phyloP scores from a whole-genome alignment of 2,888 invertebrate species.

The Ferdinandea cuprea region DNA sequence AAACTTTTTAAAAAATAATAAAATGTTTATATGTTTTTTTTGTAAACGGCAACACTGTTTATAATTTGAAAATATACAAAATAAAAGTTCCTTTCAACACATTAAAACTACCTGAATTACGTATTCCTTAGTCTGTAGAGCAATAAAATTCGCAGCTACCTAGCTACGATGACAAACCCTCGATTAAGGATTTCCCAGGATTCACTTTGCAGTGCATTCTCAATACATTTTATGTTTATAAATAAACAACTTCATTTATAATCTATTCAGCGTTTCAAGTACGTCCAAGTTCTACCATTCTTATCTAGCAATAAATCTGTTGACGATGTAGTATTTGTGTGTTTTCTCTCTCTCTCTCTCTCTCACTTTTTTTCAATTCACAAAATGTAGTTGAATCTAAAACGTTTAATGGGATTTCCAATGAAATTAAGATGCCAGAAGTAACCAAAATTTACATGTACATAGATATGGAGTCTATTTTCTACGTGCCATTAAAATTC shows the following conservation, averaged over 20 bases:
- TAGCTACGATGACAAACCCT: background rate
- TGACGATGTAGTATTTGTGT: too few relatives aligned
- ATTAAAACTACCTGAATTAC: background rate
- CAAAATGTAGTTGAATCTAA: background rate
- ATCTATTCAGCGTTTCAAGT: background rate
- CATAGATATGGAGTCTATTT: background rate
- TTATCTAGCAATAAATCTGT: background rate
- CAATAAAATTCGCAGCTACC: background rate
- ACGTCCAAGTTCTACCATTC: background rate
- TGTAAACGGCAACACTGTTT: background rate
- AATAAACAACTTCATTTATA: background rate
- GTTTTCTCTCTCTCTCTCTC: too few relatives aligned
- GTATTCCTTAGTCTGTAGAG: background rate
- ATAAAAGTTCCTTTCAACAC: too few relatives aligned
- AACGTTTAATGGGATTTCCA: conserved; percentile 1
- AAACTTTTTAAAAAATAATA: too few relatives aligned
- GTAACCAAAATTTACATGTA: background rate
- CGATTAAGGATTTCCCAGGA: background rate
- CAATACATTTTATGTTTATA: background rate
- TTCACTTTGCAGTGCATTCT: background rate
- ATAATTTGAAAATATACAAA: background rate
- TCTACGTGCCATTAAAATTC: background rate
- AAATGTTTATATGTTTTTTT: too few relatives aligned
- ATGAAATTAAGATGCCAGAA: background rate
- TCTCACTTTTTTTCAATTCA: too few relatives aligned